Percentiles rank a stretch among this genome's conserved stretches.
Conservation (phyloP, 1,140 invertebrate genomes). For the Batillaria attramentaria region DNA sequence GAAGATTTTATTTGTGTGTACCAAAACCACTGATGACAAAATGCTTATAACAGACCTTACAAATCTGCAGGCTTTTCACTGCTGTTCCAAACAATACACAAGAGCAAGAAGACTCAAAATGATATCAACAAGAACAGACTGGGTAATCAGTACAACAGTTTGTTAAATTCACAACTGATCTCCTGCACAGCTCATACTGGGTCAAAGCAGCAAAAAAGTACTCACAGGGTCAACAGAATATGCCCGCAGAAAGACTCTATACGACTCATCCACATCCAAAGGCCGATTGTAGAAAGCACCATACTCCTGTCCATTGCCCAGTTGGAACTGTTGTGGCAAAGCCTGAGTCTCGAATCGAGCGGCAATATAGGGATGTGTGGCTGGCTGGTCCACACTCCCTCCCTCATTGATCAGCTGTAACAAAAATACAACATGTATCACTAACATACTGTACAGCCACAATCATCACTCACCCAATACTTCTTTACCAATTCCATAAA, state of each 20-base stretch:
- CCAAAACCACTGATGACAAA: too few species aligned
- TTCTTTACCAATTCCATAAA: too few species aligned
- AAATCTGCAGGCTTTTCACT: too few species aligned
- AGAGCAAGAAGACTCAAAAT: too few species aligned
- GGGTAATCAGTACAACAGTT: too few species aligned
- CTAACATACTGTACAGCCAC: background rate
- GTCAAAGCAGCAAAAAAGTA: background rate
- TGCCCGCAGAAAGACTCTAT: slow-evolving; percentile 64
- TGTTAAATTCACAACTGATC: too few species aligned
- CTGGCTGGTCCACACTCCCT: slow-evolving; percentile 42
- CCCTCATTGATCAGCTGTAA: slow-evolving; percentile 50
- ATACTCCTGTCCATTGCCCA: slow-evolving; percentile 62
- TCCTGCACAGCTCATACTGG: too few species aligned
- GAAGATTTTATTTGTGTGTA: background rate
- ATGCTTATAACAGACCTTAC: too few species aligned
- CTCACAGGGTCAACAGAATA: slow-evolving; percentile 63
- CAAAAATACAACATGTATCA: slow-evolving; percentile 19
- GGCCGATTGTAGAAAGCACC: slow-evolving; percentile 59
- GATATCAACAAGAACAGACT: too few species aligned
- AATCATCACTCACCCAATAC: background rate
- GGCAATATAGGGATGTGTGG: slow-evolving; percentile 61
- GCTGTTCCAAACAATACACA: too few species aligned
- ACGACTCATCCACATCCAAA: slow-evolving; percentile 53
- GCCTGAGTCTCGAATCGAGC: slow-evolving; percentile 61
- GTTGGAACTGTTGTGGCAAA: slow-evolving; percentile 57